Evolutionary conservation across 2,797 vertebrate genomes (phyloP).

Genomic region (Parotocinclus haroldoi): DNA sequence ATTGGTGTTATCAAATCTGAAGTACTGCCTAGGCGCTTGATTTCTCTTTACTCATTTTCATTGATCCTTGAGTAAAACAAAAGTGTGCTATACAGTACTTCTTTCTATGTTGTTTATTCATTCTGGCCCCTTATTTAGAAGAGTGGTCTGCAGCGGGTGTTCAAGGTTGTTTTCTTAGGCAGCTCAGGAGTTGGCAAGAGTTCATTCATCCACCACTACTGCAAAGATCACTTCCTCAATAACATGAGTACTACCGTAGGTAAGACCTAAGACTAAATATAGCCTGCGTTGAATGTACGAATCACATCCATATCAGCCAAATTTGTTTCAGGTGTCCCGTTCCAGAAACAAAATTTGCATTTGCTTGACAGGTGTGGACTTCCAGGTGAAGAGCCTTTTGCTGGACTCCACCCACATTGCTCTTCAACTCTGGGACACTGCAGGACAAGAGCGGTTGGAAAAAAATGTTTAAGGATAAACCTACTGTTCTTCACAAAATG

Average conservation of each 20-base stretch:
- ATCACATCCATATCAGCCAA: not conserved
- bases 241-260: slow-evolving; percentile 70
- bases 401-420: slow-evolving; percentile 69
- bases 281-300: too few species aligned
- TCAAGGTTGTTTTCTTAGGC: slow-evolving; percentile 84
- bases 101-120: too few species aligned
- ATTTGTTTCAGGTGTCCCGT: not conserved
- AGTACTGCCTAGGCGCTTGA: too few species aligned
- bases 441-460: slow-evolving; percentile 78
- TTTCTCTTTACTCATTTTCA: too few species aligned
- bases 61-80: too few species aligned
- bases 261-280: slow-evolving; percentile 51
- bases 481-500: not conserved
- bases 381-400: slow-evolving; percentile 75
- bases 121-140: too few species aligned
- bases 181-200: slow-evolving; percentile 82
- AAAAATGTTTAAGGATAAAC: not conserved
- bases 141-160: slow-evolving; percentile 60
- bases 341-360: slow-evolving; percentile 5
- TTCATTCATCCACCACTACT: slow-evolving; percentile 81
- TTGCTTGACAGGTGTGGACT: slow-evolving; percentile 71
- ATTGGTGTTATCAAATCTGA: too few species aligned
- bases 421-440: slow-evolving; percentile 85
- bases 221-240: slow-evolving; percentile 66
- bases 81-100: too few species aligned